Base-by-base conservation (phyloP, 1,140 invertebrate species). In the Papilio polyxenes region DNA sequence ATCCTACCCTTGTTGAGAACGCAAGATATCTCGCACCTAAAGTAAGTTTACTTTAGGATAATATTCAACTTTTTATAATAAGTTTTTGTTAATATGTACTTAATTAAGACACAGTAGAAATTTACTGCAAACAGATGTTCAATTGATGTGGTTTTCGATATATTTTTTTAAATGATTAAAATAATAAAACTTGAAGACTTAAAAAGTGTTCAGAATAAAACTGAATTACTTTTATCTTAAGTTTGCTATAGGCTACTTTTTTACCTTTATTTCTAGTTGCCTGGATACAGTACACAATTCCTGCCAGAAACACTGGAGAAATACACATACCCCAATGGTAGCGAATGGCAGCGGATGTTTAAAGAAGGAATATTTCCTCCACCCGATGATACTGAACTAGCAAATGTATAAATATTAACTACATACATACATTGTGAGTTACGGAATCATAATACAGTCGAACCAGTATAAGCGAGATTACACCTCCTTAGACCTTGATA, bases 201-300 rank as follows among this genome's bases (percentile, higher is more conserved):
- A 31, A 31, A 31, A 31, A 31, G 23, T 31, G 7, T 75, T 62
- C 17, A 23, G 2, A 23, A 13, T 13, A 51, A 51, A 51, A 53
- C 51, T 6, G 51, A 6, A 53, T 53, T 17, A 53, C 1, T 53
- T 13, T 53, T 13, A 15, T 53, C 3, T 15, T 53, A 59, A 20
- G 56, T n/a, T 59, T 59, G 56, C 5, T 59, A 20, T 3, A 59
- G 8, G n/a, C 20, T 62, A 59, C 3, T n/a, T 59, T n/a, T 59
- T 11, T 31, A 10, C 31, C 20, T 72, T 40, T 72, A 37, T 49
- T 90, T 90, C 62, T 90, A 97, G 96, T 84, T 87, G 3, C 95
- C 97, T 17, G 98, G 98, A 1, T 98, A 98, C 93, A 97, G 97
- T 82, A 97, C 97, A 1, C 96, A 98, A 89, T 96, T 99, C 84